Evolutionary conservation across 1,140 invertebrate genomes (phyloP).

Genomic region (Notospermus geniculatus): DNA sequence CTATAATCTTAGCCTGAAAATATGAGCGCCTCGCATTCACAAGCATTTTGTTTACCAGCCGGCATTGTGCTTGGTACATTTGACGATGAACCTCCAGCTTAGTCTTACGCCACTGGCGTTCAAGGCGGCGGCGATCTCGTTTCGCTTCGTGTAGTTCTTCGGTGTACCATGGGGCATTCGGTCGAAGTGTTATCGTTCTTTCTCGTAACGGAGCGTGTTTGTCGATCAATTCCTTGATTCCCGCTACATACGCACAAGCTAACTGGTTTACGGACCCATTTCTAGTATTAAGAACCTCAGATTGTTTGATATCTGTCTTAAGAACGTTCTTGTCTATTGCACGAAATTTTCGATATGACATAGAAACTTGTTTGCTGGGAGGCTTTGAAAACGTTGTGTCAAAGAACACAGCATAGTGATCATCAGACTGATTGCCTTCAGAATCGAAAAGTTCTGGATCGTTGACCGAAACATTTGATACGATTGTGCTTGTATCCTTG

Average conservation of each 20-base stretch:
- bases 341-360: too few relatives aligned
- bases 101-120: neutral
- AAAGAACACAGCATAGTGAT: too few relatives aligned
- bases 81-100: neutral
- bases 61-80: neutral
- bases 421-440: too few relatives aligned
- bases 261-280: neutral
- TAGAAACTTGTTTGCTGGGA: too few relatives aligned
- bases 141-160: neutral
- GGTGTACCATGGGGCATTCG: neutral
- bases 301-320: too few relatives aligned
- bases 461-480: too few relatives aligned
- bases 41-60: neutral
- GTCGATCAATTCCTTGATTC: neutral
- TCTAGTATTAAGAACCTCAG: too few relatives aligned
- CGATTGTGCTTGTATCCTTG: too few relatives aligned
- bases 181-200: neutral
- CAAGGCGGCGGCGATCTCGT: neutral
- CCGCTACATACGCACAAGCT: neutral
- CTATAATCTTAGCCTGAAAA: neutral
- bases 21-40: neutral
- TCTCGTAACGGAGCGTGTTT: neutral
- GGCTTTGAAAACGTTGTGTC: too few relatives aligned
- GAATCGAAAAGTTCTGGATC: too few relatives aligned
- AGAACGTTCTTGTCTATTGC: too few relatives aligned